phyloP scores from a whole-genome alignment of 2,797 vertebrate species.

The Scolopax bukidnonensis region DNA sequence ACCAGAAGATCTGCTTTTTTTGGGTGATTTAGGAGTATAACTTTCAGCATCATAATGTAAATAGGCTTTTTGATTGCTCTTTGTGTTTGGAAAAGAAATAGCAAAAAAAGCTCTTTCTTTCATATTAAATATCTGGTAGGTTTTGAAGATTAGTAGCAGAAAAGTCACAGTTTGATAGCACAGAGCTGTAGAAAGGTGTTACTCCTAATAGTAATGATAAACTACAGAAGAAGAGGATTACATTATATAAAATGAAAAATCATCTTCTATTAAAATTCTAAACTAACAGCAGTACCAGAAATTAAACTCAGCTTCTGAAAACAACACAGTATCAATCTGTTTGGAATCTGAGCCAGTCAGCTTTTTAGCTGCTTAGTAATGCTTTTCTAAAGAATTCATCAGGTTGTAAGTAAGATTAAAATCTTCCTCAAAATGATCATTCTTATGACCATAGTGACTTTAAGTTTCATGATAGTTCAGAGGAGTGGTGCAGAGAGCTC shows the following conservation, averaged over 20 bases:
- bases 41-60: neutral
- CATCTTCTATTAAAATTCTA: neutral
- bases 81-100: neutral
- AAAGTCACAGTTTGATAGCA: neutral
- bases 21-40: neutral
- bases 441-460: neutral
- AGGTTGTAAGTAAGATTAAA: neutral
- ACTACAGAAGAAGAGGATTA: neutral
- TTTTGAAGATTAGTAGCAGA: neutral
- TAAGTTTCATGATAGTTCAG: neutral
- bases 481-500: neutral
- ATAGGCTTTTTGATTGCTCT: neutral
- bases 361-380: neutral
- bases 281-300: neutral
- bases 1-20: neutral
- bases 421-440: neutral
- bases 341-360: neutral
- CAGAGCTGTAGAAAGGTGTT: neutral
- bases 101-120: neutral
- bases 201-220: neutral
- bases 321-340: neutral
- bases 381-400: neutral
- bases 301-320: neutral
- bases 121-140: neutral
- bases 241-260: neutral